phyloP scores from a whole-genome alignment of 2,113 vertebrate species.

The Lepidothrix coronata region DNA sequence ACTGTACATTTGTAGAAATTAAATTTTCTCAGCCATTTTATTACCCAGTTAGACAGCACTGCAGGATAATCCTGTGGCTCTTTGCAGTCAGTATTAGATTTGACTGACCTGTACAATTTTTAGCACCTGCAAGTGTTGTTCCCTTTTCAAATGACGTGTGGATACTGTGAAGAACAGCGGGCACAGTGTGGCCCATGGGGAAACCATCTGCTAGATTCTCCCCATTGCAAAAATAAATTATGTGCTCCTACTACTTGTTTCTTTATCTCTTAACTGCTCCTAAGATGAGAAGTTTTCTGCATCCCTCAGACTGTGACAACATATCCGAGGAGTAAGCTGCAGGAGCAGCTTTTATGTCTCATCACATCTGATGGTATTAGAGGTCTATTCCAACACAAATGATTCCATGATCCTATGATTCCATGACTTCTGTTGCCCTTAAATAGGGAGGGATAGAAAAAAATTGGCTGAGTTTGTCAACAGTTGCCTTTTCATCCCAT shows the following conservation, averaged over 20 bases:
- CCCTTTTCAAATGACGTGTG: background rate
- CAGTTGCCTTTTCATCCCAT: background rate
- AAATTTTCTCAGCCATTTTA: background rate
- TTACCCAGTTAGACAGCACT: background rate
- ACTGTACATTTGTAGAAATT: background rate
- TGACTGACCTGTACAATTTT: background rate
- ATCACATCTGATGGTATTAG: accelerated
- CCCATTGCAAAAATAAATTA: background rate
- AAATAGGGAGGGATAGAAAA: background rate
- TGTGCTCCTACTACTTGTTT: background rate
- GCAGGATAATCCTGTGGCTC: background rate
- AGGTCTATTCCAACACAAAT: background rate
- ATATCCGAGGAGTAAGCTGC: too few species aligned
- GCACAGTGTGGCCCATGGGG: background rate
- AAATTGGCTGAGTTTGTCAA: background rate
- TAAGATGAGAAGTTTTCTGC: background rate
- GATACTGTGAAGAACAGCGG: background rate
- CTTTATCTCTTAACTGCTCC: background rate
- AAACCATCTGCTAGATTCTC: background rate
- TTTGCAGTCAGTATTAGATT: background rate
- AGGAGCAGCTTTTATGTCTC: background rate
- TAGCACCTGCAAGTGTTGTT: background rate
- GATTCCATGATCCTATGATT: too few species aligned
- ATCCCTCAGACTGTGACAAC: accelerated
- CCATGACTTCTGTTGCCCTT: background rate